Percentiles rank a stretch among this genome's conserved stretches.
Conservation (phyloP, 2,797 vertebrate genomes). For the Xenopus petersii region DNA sequence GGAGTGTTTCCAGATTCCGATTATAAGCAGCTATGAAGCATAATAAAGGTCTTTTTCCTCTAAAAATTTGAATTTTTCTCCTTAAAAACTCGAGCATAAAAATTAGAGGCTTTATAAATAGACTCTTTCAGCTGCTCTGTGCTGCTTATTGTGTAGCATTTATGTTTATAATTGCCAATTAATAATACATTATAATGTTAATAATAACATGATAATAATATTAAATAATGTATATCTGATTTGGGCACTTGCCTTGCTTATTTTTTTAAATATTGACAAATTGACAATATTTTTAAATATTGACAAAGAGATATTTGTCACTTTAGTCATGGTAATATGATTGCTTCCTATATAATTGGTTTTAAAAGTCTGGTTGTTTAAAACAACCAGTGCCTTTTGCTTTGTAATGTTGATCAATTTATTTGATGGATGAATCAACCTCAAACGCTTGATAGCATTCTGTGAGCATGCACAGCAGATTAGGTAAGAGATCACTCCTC, state of each 20-base stretch:
- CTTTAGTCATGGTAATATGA: constrained; percentile 24
- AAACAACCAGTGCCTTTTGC: constrained; percentile 58
- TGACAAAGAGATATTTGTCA: neutral
- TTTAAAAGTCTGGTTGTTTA: constrained; percentile 58
- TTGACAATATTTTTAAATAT: neutral
- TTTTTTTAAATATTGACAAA: neutral
- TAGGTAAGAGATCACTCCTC: constrained; percentile 56
- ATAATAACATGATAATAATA: neutral
- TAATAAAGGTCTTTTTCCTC: too few species aligned
- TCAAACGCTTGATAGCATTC: constrained; percentile 55
- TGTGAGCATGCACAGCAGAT: constrained; percentile 53
- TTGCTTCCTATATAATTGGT: constrained; percentile 40
- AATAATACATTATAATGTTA: too few species aligned
- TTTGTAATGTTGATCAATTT: constrained; percentile 43
- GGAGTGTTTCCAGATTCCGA: too few species aligned
- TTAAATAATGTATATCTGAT: neutral
- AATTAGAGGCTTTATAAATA: too few species aligned
- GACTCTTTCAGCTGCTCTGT: too few species aligned
- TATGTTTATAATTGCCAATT: too few species aligned
- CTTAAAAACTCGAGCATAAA: too few species aligned
- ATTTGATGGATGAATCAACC: constrained; percentile 61
- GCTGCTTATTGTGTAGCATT: too few species aligned
- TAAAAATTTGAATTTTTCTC: too few species aligned
- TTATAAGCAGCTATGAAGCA: too few species aligned
- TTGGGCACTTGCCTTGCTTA: neutral